Evolutionary conservation across 1,140 invertebrate genomes (phyloP).

Genomic region (Hyles euphorbiae): DNA sequence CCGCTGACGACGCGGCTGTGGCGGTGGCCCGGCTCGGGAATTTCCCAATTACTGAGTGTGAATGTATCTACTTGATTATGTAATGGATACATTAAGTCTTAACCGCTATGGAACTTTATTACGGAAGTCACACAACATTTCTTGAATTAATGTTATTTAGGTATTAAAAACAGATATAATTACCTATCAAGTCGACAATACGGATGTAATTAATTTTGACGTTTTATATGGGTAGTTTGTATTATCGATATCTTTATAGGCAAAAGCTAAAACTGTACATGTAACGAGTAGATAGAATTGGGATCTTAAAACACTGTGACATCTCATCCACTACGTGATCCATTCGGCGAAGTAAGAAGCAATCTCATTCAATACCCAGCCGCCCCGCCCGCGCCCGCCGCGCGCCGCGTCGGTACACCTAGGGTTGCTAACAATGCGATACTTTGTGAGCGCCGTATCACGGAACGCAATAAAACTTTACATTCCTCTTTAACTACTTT

Average conservation of each 20-base stretch:
- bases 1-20: slow-evolving; percentile 44
- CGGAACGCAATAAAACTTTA: slow-evolving; percentile 63
- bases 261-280: slow-evolving; percentile 15
- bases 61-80: slow-evolving; percentile 68
- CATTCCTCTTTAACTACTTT: slow-evolving; percentile 65
- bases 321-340: slow-evolving; percentile 77
- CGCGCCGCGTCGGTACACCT: slow-evolving; percentile 17
- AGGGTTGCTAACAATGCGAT: slow-evolving; percentile 64
- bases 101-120: not conserved
- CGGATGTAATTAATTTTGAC: too few species aligned
- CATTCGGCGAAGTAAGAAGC: slow-evolving; percentile 77
- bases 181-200: too few species aligned
- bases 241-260: slow-evolving; percentile 8
- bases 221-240: too few species aligned
- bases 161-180: too few species aligned
- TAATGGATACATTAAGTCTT: slow-evolving; percentile 37
- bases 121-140: not conserved
- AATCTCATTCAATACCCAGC: slow-evolving; percentile 76
- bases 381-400: slow-evolving; percentile 28
- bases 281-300: slow-evolving; percentile 52
- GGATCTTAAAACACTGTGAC: slow-evolving; percentile 76
- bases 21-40: slow-evolving; percentile 58
- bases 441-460: slow-evolving; percentile 56
- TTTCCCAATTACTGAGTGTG: slow-evolving; percentile 72
- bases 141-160: too few species aligned